Percentiles rank a stretch among this genome's conserved stretches.
Evolutionary conservation across 2,113 vertebrate species (phyloP).

Genomic region (Climacteris rufus): DNA sequence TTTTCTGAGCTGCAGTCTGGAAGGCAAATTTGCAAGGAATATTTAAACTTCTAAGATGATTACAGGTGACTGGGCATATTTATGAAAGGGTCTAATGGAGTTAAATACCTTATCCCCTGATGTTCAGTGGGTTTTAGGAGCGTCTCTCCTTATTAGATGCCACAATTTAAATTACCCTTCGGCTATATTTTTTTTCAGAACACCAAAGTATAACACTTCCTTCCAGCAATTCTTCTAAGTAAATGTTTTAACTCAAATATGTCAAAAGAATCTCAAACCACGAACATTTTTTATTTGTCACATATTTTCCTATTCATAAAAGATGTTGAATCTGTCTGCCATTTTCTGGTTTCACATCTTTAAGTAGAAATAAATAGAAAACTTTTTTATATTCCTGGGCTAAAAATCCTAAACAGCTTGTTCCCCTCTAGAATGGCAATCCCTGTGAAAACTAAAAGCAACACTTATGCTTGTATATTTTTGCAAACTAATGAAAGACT

Average conservation of each 20-base stretch:
- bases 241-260: background rate
- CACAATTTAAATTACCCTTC: background rate
- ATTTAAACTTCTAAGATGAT: background rate
- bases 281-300: background rate
- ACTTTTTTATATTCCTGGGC: background rate
- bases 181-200: background rate
- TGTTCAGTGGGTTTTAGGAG: accelerated
- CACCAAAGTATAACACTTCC: background rate
- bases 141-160: background rate
- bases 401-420: background rate
- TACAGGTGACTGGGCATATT: background rate
- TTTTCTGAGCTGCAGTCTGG: background rate
- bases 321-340: background rate
- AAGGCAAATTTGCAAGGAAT: background rate
- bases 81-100: background rate
- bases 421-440: background rate
- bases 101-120: background rate
- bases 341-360: background rate
- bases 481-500: background rate
- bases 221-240: background rate
- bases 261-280: background rate
- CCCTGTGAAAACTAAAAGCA: background rate
- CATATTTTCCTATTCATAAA: background rate
- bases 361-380: background rate
- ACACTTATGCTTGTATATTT: background rate